Evolutionary conservation across 1,140 invertebrate species (phyloP), one percentile per base, ranked within the genome.

Genomic region (Sycophila sp.): DNA sequence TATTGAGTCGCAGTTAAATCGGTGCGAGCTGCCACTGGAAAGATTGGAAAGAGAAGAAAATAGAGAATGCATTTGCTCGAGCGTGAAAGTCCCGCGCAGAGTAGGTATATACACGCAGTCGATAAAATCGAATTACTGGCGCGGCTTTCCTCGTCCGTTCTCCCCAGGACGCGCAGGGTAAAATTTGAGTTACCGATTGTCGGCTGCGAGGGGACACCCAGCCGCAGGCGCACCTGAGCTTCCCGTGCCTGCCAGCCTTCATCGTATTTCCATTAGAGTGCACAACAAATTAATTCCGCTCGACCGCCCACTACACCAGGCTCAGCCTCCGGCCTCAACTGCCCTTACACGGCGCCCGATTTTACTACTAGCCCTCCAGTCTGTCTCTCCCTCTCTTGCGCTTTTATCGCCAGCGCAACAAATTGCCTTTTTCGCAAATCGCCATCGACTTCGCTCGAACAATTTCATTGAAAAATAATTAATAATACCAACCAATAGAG

Each of bases 51-150:
- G 47, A 26, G 19, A 19, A 49, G 49, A 11, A 30, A 30, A 53
- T 53, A 30, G 11, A 26, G 13, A 42, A 63, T 63, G n/a, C 38
- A 2, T 10, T 24, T 30, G 17, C 22, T n/a, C n/a, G 5, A 3
- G 15, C 13, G n/a, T 2, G 51, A 71, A 42, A 59, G 24, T 71
- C 32, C 26, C 42, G 38, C 36, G 65, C 24, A n/a, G n/a, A n/a
- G n/a, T n/a, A n/a, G n/a, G n/a, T n/a, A n/a, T n/a, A n/a, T 42
- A 15, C 24, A 71, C 62, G 19, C 69, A 6, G 69, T 71, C 69
- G 69, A 71, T 71, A 71, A 71, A 71, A 71, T 71, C 62, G 8
- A 71, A 65, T 51, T 13, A 34, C 65, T 26, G 36, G 22, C 13
- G 26, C 49, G 22, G n/a, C 24, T 53, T 24, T 26, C 24, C 28